Base-by-base conservation (phyloP, 2,888 invertebrate species). In the Chalcosyrphus nemorum region DNA sequence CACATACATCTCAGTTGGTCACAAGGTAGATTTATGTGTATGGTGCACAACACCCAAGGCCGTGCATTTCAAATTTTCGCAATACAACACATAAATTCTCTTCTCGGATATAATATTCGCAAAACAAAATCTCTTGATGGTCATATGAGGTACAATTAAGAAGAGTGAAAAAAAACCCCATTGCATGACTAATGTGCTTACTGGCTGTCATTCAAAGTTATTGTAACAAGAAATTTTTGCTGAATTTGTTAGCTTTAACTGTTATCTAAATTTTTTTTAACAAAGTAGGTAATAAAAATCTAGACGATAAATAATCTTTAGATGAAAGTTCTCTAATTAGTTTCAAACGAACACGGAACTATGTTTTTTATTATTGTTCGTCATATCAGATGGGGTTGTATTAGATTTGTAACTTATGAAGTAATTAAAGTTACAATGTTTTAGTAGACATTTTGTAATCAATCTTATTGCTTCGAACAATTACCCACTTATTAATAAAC, bases 41-140 rank as follows among this genome's bases (percentile, higher is more conserved):
- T 19, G 13, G 17, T 56, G 47, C 54, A 47, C n/a, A n/a, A n/a
- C 19, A 38, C 13, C 27, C 56, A 74, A 74, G 74, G 74, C 13
- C 72, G n/a, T 56, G 56, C 43, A 57, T 43, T 72, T 52, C 38
- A 59, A 17, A 24, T 13, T 74, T 65, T 56, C 63, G 63, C 52
- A 76, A 59, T 43, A 59, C n/a, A n/a, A n/a, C n/a, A 66, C 38
- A 43, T 59, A 27, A 68, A 52, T 76, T 76, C 27, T 57, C 47
- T 38, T 66, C 47, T 47, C 45, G 27, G 45, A 38, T 66, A 43
- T 76, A 35, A 38, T 66, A 43, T 76, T 76, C 38, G 76, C 66
- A 52, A 76, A 68, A 21, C 21, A 32, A 43, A 41, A 24, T 21
- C 2, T 54, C 21, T 47, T 17, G 74, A 68, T 68, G 66, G 66